Conservation (phyloP, 1,140 invertebrate species). For the Aphelenchoides fujianensis region DNA sequence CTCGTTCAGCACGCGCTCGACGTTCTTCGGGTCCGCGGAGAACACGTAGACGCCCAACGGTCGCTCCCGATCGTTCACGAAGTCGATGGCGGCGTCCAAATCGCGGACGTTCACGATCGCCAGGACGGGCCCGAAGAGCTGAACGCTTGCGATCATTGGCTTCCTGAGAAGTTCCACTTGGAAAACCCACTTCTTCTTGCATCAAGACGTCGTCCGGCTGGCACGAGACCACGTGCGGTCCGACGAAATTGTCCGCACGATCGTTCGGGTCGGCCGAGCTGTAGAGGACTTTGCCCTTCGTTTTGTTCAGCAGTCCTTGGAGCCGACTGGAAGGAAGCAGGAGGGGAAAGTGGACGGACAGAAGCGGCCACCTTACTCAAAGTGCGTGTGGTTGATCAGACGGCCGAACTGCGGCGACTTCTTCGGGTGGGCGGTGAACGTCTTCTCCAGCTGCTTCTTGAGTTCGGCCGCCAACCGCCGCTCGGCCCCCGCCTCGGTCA, state of each 20-base stretch:
- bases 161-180: conserved; percentile 21
- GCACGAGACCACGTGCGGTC: conserved; percentile 45
- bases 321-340: conserved; percentile 42
- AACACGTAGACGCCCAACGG: conserved; percentile 45
- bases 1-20: conserved; percentile 61
- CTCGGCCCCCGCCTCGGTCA: conserved; percentile 69
- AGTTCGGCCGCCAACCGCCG: conserved; percentile 65
- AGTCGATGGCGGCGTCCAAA: conserved; percentile 46
- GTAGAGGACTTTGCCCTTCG: conserved; percentile 32
- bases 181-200: conserved; percentile 52
- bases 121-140: conserved; percentile 48
- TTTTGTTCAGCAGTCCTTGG: conserved; percentile 21
- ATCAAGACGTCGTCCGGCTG: conserved; percentile 48
- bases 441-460: conserved; percentile 71
- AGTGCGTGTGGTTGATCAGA: conserved; percentile 80
- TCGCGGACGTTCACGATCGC: conserved; percentile 38
- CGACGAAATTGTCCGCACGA: conserved; percentile 47
- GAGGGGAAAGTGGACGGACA: background rate
- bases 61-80: conserved; percentile 64
- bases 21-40: conserved; percentile 35
- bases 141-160: conserved; percentile 22
- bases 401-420: conserved; percentile 77
- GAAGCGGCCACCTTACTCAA: conserved; percentile 63
- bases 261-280: conserved; percentile 34
- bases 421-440: conserved; percentile 78